Base-by-base conservation (phyloP, 1,140 invertebrate genomes). In the Apocrypta bakeri region DNA sequence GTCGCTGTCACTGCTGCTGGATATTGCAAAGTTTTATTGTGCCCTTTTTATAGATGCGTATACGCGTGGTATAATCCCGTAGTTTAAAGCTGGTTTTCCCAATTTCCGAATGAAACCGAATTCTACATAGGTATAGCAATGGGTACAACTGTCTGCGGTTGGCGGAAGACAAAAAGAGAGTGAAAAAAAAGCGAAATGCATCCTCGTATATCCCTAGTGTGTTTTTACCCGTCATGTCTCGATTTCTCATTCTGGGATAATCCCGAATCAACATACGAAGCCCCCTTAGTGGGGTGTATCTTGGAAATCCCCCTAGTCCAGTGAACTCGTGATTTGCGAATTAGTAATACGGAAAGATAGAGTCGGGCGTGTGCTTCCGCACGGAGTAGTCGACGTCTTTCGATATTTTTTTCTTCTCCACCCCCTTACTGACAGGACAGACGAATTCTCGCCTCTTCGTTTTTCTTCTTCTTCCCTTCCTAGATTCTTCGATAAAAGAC, bases 201-300 rank as follows among this genome's bases (percentile, higher is more conserved):
- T 11, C n/a, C 68, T 17, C 29, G n/a, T n/a, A n/a, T n/a, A n/a
- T n/a, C 68, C 14, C 24, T 37, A 14, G 56, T 61, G 17, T 33
- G 29, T 71, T 33, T 71, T 56, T 56, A 21, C 27, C 14, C 21
- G 21, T 71, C 31, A 3, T 25, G 25, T 71, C 66, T 56, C 66
- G 78, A 80, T 80, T 80, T 21, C 24, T 80, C 79, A 40, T 69
- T 37, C 29, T n/a, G 31, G 29, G 69, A 72, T 81, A 74, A 81
- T 81, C 79, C 79, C 71, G n/a, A 81, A 74, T 75, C 79, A 74
- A 81, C 79, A 74, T 81, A 81, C 56, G 79, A 40, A 42, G 48
- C 48, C 37, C 31, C 61, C 40, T 37, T 3, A 25, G 2, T 0
- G 7, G 24, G 14, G 25, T 69, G 29, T 79, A 72, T 79, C 71